Conservation (phyloP, 92 coral and sea anemone genomes). For the Paramuricea clavata region DNA sequence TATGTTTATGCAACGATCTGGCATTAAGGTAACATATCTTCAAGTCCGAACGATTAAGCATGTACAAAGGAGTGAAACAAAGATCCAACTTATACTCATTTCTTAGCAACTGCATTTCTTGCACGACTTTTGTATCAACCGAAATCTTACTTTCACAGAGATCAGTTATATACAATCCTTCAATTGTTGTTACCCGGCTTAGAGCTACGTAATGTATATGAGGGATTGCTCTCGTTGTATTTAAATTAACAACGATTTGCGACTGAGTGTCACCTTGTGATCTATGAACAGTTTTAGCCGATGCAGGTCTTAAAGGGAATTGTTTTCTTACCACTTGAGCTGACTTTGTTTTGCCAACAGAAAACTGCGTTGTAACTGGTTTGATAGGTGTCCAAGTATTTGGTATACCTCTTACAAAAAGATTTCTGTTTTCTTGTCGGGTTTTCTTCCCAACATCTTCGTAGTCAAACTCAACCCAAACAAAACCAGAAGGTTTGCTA, state of each 20-base stretch:
- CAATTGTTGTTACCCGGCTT: slow-evolving; percentile 77
- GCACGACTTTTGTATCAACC: slow-evolving; percentile 3
- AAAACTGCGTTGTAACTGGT: slow-evolving; percentile 77
- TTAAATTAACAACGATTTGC: slow-evolving; percentile 68
- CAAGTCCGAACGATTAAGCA: not conserved
- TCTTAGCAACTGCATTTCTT: slow-evolving; percentile 23
- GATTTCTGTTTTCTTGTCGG: slow-evolving; percentile 67
- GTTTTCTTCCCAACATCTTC: slow-evolving; percentile 73
- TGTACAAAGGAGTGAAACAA: slow-evolving; percentile 17
- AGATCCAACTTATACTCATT: slow-evolving; percentile 3
- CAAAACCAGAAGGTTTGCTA: slow-evolving; percentile 72
- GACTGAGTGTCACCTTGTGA: slow-evolving; percentile 80
- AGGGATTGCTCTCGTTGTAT: slow-evolving; percentile 66
- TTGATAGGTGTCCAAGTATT: slow-evolving; percentile 76
- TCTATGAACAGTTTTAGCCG: slow-evolving; percentile 75
- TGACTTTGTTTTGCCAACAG: slow-evolving; percentile 74
- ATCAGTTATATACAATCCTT: slow-evolving; percentile 69
- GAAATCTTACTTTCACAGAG: slow-evolving; percentile 78
- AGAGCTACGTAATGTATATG: slow-evolving; percentile 81
- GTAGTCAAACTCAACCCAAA: slow-evolving; percentile 78
- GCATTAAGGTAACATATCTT: slow-evolving; percentile 39
- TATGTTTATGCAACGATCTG: slow-evolving; percentile 23
- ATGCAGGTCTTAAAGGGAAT: slow-evolving; percentile 78
- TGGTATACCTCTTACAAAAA: slow-evolving; percentile 72
- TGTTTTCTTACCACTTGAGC: slow-evolving; percentile 77